Conservation (phyloP, 2,888 invertebrate species). For the Laothoe populi region DNA sequence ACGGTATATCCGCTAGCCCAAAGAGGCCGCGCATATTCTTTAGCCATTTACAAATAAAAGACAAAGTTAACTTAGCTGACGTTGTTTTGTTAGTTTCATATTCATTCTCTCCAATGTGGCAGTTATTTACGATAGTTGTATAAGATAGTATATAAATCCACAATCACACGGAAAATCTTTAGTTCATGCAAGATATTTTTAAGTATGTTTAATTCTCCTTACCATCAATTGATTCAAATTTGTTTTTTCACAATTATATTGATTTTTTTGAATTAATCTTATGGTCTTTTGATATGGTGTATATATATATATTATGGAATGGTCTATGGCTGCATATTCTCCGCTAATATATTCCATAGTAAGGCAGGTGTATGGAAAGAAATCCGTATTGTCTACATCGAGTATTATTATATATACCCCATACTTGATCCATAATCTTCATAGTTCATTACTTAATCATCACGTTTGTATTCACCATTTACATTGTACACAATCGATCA, state of each 20-base stretch:
- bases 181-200: background rate
- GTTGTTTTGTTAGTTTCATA: background rate
- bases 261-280: too few relatives aligned
- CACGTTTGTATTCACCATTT: constrained; percentile 10
- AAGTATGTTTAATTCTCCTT: too few relatives aligned
- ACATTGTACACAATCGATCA: background rate
- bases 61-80: constrained; percentile 4
- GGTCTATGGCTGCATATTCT: too few relatives aligned
- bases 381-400: background rate
- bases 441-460: constrained; percentile 16
- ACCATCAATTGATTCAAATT: too few relatives aligned
- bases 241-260: background rate
- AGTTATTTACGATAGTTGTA: constrained; percentile 17
- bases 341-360: background rate
- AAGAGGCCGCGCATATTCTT: background rate
- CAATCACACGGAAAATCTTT: constrained; percentile 14
- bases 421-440: constrained; percentile 11
- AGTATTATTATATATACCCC: background rate
- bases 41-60: background rate
- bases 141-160: constrained; percentile 1
- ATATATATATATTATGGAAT: too few relatives aligned
- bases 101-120: constrained; percentile 9
- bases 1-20: background rate
- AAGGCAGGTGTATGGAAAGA: background rate
- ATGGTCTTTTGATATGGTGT: too few relatives aligned